Percentiles rank a stretch among this genome's conserved stretches.
These are phyloP conservation scores for Machimus rusticus DNA, from an alignment of 2,888 invertebrate species.

Conservation along the genomic window DNA sequence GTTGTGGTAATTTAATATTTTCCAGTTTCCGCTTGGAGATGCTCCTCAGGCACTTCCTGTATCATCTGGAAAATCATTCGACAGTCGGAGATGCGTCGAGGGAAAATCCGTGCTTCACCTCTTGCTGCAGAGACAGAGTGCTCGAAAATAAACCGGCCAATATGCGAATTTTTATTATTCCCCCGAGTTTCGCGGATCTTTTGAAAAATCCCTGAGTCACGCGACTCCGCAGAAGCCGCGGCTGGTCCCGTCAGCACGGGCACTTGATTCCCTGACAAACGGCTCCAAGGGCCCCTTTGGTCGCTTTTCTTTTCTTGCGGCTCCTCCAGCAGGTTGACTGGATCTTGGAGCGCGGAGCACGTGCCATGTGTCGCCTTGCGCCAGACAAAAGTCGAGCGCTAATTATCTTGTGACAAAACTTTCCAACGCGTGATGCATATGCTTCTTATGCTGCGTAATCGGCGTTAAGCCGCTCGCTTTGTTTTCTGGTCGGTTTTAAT, in stretches of 20 bases:
- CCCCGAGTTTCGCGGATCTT: background rate
- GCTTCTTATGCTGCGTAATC: background rate
- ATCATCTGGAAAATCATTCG: background rate
- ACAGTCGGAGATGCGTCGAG: background rate
- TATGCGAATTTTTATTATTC: background rate
- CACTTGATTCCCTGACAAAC: background rate
- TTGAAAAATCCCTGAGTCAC: background rate
- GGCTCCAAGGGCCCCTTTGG: background rate
- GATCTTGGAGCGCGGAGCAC: background rate
- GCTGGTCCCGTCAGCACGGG: background rate
- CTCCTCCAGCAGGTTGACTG: background rate
- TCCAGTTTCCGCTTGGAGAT: background rate
- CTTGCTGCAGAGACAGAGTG: background rate
- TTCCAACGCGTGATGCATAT: background rate
- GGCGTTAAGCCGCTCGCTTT: background rate
- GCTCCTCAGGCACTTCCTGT: background rate
- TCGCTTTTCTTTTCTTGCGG: background rate
- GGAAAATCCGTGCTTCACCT: background rate
- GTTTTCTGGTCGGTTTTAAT: background rate
- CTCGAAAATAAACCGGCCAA: background rate
- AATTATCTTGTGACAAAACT: conserved; percentile 21
- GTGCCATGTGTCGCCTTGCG: conserved; percentile 4
- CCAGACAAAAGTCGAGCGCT: background rate
- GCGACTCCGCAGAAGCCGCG: background rate
- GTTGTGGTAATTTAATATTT: background rate